Percentiles rank a stretch among this genome's conserved stretches.
These are phyloP conservation scores for Rhinolophus ferrumequinum DNA, from an alignment of 2,113 vertebrate species.

Conservation along the genomic window DNA sequence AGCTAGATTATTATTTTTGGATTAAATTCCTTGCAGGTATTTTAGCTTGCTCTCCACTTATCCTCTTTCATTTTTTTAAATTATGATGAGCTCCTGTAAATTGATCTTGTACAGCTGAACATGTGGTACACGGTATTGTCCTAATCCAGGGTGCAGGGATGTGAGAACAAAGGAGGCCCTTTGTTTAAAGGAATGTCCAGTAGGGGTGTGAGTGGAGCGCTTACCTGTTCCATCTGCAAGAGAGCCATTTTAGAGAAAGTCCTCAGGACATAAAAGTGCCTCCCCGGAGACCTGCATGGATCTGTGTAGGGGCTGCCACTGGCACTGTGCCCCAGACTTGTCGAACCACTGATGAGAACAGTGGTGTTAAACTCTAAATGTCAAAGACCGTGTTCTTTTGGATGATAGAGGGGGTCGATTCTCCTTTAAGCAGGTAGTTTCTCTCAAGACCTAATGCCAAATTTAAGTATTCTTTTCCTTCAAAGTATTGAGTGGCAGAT, in stretches of 20 bases:
- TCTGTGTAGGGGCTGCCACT: not conserved
- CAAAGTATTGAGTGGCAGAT: not conserved
- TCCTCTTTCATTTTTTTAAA: not conserved
- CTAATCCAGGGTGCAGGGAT: not conserved
- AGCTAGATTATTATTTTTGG: not conserved
- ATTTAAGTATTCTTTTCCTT: conserved; percentile 5
- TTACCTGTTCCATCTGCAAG: too few species aligned
- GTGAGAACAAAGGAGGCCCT: not conserved
- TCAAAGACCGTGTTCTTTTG: not conserved
- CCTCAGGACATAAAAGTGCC: not conserved
- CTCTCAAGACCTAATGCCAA: not conserved
- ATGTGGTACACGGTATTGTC: not conserved
- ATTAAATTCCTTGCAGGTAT: not conserved
- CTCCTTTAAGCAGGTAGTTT: not conserved
- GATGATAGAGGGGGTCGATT: not conserved
- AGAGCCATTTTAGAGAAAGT: not conserved
- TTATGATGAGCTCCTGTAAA: not conserved
- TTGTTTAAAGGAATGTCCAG: not conserved
- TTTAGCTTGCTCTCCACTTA: not conserved
- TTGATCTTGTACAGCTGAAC: not conserved
- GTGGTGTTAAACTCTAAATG: not conserved
- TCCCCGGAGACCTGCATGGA: not conserved
- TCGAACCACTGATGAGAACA: too few species aligned
- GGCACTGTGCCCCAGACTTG: not conserved
- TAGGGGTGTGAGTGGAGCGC: not conserved